phyloP scores from a whole-genome alignment of 1,140 invertebrate genomes.

The Cherax destructor region DNA sequence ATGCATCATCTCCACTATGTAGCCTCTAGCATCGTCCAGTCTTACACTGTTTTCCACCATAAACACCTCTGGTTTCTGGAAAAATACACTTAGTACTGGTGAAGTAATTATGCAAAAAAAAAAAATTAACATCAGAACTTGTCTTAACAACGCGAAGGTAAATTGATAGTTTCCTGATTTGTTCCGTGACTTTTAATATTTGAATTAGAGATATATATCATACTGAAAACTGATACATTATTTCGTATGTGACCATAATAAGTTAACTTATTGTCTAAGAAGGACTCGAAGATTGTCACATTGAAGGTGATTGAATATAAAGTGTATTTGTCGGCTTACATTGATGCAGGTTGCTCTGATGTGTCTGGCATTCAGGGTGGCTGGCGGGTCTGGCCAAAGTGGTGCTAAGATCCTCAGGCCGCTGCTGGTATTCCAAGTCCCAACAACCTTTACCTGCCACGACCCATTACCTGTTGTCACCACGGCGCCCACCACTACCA shows the following conservation, averaged over 20 bases:
- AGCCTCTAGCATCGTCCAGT: background rate
- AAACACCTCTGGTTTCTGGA: conserved; percentile 40
- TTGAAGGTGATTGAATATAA: no score
- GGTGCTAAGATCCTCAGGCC: background rate
- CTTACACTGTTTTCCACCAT: background rate
- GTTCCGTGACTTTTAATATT: no score
- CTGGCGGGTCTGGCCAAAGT: background rate
- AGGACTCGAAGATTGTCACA: no score
- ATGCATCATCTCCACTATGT: conserved; percentile 31
- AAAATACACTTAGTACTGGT: background rate
- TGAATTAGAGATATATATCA: no score
- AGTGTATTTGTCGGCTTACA: no score
- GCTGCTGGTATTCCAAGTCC: background rate
- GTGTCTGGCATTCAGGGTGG: background rate
- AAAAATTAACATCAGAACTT: background rate
- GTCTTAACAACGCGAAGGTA: background rate
- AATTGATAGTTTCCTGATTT: background rate
- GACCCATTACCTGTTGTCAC: background rate
- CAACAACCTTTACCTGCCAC: background rate
- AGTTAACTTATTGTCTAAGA: no score
- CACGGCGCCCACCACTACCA: background rate
- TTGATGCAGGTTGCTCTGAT: background rate
- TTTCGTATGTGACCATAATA: no score
- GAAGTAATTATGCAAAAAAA: background rate
- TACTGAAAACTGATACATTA: no score